Evolutionary conservation across 2,888 invertebrate genomes (phyloP), one percentile per base, ranked within the genome.

Genomic region (Drosophila recens): DNA sequence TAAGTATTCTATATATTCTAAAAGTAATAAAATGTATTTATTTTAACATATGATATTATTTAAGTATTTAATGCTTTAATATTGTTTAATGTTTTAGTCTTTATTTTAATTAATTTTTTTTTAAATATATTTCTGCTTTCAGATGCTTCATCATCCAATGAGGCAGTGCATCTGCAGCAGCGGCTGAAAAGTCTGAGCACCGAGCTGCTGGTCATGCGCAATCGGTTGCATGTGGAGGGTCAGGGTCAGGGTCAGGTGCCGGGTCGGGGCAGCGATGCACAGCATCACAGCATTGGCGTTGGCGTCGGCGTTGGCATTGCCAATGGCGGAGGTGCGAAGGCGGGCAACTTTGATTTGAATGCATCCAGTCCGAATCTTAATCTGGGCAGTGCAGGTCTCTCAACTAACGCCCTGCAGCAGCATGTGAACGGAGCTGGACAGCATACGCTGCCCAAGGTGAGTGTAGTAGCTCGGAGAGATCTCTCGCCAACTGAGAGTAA

Each of bases 71-170:
- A n/a, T n/a, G n/a, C n/a, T n/a, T n/a, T n/a, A n/a, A n/a, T n/a
- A n/a, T n/a, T n/a, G n/a, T n/a, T n/a, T n/a, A n/a, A n/a, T n/a
- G n/a, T n/a, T 20, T 20, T 20, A 20, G 20, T 20, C 20, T 11
- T 3, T 11, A 13, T 36, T 36, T 36, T 40, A 6, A 10, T 9
- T 8, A 8, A 30, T 30, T 8, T 8, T 30, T 30, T 30, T 30
- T 4, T n/a, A 38, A 38, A n/a, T 23, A 45, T 27, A 23, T 36
- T 36, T 3, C 0, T 4, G 0, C 30, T 66, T 70, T 4, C 94
- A 98, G 98, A 98, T 96, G 97, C 97, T 89, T 97, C 97, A 89
- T 97, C 97, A 77, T 97, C 97, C 89, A 97, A 97, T 94, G 98
- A 98, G 94, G 97, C 97, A 85, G 97, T 97, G 90, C 97, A 97